A percentile compares a stretch with the other conserved stretches of the same genome.
Conservation (phyloP, 2,113 vertebrate genomes). For the Engystomops pustulosus region DNA sequence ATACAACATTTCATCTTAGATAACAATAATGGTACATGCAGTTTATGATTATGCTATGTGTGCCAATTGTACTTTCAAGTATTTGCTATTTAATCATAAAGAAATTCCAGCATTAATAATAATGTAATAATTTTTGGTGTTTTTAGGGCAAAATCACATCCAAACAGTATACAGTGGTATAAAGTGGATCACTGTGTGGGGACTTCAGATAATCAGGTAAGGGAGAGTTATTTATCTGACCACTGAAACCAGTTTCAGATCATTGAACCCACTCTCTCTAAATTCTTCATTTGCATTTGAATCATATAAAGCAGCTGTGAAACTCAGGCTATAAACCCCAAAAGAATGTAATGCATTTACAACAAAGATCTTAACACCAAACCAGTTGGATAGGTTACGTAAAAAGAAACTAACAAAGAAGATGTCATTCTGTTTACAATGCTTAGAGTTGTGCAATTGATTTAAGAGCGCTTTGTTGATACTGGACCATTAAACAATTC, state of each 20-base stretch:
- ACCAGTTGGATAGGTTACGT: background rate
- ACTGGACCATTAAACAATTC: background rate
- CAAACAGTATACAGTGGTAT: no score
- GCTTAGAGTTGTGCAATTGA: conserved; percentile 4
- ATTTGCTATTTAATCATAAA: no score
- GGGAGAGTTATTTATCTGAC: background rate
- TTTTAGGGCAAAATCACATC: no score
- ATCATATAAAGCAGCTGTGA: background rate
- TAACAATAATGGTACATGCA: no score
- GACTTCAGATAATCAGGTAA: no score
- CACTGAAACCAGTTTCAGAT: background rate
- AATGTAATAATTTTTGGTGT: no score
- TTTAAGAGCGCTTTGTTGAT: background rate
- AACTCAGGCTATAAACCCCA: background rate
- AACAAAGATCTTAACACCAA: background rate
- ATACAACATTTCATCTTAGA: no score
- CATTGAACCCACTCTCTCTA: background rate
- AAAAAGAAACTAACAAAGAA: background rate
- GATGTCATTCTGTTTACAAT: conserved; percentile 17
- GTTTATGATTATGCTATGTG: no score
- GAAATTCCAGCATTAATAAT: no score
- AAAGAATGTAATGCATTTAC: background rate
- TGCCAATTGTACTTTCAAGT: no score
- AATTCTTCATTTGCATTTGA: background rate
- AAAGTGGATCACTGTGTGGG: no score